Percentiles rank a stretch among this genome's conserved stretches.
Conservation (phyloP, 2,888 invertebrate species). For the Perdita meconis region DNA sequence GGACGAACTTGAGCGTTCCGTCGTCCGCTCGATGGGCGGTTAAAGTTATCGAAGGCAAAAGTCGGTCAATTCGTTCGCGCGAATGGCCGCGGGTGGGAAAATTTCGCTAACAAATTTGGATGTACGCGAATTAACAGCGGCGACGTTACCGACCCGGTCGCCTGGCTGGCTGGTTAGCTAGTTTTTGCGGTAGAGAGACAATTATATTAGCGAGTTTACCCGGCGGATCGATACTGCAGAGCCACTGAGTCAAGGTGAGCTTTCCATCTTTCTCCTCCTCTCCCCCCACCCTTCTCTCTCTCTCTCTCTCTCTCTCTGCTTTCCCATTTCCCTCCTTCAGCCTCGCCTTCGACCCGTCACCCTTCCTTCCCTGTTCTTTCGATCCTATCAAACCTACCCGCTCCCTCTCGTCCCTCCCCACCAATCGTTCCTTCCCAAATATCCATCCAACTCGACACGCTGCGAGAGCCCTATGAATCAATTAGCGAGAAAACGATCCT, state of each 20-base stretch:
- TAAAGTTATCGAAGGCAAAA: constrained; percentile 3
- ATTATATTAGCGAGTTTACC: constrained; percentile 70
- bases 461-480: not conserved
- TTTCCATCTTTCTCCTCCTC: not conserved
- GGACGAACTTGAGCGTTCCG: not conserved
- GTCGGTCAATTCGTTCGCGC: constrained; percentile 24
- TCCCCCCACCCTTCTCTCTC: not conserved
- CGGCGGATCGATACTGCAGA: constrained; percentile 71
- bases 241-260: constrained; percentile 71
- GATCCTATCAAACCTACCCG: constrained; percentile 6
- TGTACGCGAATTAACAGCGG: constrained; percentile 24
- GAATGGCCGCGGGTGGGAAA: constrained; percentile 1
- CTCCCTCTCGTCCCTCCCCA: not conserved
- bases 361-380: constrained; percentile 5
- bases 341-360: constrained; percentile 1
- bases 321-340: not conserved
- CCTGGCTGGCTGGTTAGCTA: constrained; percentile 28
- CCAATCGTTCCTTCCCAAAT: too few species aligned
- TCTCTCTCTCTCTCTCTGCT: constrained; percentile 2
- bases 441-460: not conserved
- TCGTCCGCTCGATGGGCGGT: constrained; percentile 1
- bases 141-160: constrained; percentile 12
- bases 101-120: constrained; percentile 19
- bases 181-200: constrained; percentile 64
- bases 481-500: not conserved